Base-by-base conservation (phyloP, 2,113 vertebrate species). In the Pelobates fuscus region DNA sequence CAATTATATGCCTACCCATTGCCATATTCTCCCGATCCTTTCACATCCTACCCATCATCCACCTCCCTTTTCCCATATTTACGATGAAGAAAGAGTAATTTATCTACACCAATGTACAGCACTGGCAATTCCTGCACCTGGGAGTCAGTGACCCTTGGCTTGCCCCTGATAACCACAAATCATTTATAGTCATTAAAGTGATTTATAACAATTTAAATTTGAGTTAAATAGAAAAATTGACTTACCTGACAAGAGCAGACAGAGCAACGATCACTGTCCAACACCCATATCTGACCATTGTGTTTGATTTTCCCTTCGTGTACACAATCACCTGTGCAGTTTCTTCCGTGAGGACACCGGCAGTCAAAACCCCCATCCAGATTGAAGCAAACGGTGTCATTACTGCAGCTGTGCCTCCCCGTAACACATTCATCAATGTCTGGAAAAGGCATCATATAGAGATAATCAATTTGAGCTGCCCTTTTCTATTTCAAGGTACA, bases 321-420 rank as follows among this genome's bases (percentile, higher is more conserved):
- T 82, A 94, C 85, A 78, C 97, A 98, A 85, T 99, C 97, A 1
- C 97, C 97, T 0, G 95, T 95, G 90, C 97, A 99, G 80, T 98
- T 98, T 85, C 93, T 96, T 14, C 97, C 97, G 8, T 98, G 96
- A 26, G 97, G 97, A 86, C 97, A 99, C n/a, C 97, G 92, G 61
- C 97, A 99, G 81, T 99, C 97, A 2, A 96, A 99, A 5, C 97
- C 96, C 7, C 97, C 97, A 54, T 98, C 96, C 93, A 98, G 79
- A 89, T 99, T 99, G 88, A 99, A 97, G 89, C 97, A 99, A 87
- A 98, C 83, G 0, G 97, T 99, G 82, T 99, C 96, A 68, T 98
- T 99, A 87, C 95, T 93, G 81, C 97, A 99, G 88, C 90, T 95
- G 85, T 98, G 95, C 82, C 97, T 93, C 77, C 94, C 95, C 0